Evolutionary conservation across 2,888 invertebrate genomes (phyloP).

Genomic region (Apeira syringaria): DNA sequence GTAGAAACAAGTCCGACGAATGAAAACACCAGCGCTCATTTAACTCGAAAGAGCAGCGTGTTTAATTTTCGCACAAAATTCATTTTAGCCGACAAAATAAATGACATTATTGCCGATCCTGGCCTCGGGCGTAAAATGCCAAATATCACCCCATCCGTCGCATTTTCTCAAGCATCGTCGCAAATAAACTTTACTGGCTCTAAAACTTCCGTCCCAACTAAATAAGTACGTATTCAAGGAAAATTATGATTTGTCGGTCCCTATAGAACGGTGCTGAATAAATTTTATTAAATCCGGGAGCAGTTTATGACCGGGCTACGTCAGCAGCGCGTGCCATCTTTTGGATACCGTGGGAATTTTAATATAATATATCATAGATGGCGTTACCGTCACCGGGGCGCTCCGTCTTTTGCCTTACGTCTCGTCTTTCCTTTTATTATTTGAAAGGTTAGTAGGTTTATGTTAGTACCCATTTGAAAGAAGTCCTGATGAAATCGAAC

Average conservation of each 20-base stretch:
- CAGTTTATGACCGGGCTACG: conserved; percentile 72
- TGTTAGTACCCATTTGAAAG: conserved; percentile 10
- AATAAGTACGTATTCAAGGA: conserved; percentile 75
- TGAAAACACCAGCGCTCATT: background rate
- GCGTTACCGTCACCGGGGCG: conserved; percentile 29
- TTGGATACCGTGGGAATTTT: conserved; percentile 58
- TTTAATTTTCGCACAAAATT: conserved; percentile 16
- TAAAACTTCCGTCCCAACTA: conserved; percentile 72
- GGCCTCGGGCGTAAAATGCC: conserved; percentile 30
- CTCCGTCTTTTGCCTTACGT: conserved; percentile 27
- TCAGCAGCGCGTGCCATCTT: conserved; percentile 62
- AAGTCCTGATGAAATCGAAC: conserved; percentile 13
- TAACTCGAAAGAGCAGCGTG: conserved; percentile 1
- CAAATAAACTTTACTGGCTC: conserved; percentile 75
- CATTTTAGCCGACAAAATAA: conserved; percentile 22
- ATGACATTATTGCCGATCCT: conserved; percentile 26
- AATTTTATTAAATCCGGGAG: conserved; percentile 79
- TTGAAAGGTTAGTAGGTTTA: conserved; percentile 20
- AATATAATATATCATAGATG: conserved; percentile 67
- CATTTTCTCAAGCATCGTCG: conserved; percentile 51
- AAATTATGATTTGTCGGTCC: conserved; percentile 79
- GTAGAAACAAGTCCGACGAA: no score
- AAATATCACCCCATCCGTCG: conserved; percentile 38
- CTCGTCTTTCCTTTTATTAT: conserved; percentile 30
- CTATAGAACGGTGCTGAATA: conserved; percentile 73